A percentile compares a stretch with the other conserved stretches of the same genome.
phyloP scores from a whole-genome alignment of 2,113 vertebrate species.

The Danionella cerebrum region DNA sequence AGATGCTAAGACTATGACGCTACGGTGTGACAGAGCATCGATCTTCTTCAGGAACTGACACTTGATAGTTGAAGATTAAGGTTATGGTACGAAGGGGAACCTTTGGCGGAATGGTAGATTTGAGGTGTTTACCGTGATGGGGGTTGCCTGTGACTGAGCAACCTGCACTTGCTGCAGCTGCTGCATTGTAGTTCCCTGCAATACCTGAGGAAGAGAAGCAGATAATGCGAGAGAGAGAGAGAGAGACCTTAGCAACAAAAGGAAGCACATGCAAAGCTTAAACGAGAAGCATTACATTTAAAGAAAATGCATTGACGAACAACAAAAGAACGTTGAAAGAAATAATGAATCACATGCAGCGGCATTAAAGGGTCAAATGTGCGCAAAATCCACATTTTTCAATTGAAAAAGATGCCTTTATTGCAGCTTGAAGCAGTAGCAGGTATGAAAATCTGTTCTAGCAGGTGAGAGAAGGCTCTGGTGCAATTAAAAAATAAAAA shows the following conservation, averaged over 20 bases:
- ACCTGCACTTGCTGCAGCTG: slow-evolving; percentile 76
- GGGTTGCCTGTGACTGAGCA: slow-evolving; percentile 68
- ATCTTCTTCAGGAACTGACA: slow-evolving; percentile 28
- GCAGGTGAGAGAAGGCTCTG: neutral
- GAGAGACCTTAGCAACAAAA: slow-evolving; percentile 38
- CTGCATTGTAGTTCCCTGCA: slow-evolving; percentile 74
- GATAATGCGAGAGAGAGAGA: slow-evolving; percentile 32
- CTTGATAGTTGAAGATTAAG: no score
- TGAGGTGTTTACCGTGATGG: slow-evolving; percentile 71
- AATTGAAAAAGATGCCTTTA: neutral
- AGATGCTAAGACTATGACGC: slow-evolving; percentile 4
- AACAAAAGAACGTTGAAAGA: neutral
- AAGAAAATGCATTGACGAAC: neutral
- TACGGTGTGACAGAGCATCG: slow-evolving; percentile 28
- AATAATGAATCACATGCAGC: no score
- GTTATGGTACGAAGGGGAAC: slow-evolving; percentile 4
- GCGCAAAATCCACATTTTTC: no score
- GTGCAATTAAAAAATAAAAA: neutral
- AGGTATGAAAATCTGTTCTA: neutral
- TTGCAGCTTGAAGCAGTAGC: neutral
- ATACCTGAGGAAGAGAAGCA: slow-evolving; percentile 60
- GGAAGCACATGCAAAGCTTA: slow-evolving; percentile 42
- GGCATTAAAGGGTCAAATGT: no score
- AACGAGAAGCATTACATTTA: neutral
- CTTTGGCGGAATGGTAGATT: neutral